phyloP scores from a whole-genome alignment of 2,113 vertebrate genomes.

The Gallinago undulata region DNA sequence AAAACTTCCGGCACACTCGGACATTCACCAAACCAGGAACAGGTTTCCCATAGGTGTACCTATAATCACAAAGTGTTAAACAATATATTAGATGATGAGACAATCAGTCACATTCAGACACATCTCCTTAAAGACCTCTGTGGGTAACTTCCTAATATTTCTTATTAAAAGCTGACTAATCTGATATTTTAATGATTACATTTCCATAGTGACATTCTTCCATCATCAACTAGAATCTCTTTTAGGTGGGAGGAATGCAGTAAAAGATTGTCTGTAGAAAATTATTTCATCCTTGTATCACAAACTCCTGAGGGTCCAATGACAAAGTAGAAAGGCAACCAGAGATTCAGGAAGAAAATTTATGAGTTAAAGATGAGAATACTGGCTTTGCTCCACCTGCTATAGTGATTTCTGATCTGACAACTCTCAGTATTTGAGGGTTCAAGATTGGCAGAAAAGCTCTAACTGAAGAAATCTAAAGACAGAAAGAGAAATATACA shows the following conservation, averaged over 20 bases:
- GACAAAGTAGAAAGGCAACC: neutral
- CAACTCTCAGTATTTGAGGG: neutral
- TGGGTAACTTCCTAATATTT: neutral
- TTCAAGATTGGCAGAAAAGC: neutral
- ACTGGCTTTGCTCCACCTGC: neutral
- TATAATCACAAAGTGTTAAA: neutral
- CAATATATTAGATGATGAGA: neutral
- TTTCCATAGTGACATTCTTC: neutral
- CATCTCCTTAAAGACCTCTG: neutral
- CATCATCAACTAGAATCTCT: neutral
- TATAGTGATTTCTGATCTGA: neutral
- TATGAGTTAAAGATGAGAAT: neutral
- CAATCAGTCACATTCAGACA: neutral
- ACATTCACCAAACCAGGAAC: constrained; percentile 66
- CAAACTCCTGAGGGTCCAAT: neutral
- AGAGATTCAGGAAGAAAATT: neutral
- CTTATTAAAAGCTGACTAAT: neutral
- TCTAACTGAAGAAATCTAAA: neutral
- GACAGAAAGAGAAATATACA: neutral
- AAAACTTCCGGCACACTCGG: constrained; percentile 65
- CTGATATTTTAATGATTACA: neutral
- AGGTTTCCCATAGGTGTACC: constrained; percentile 77
- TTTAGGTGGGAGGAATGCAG: neutral
- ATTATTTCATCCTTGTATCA: neutral
- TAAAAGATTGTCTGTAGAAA: neutral